phyloP scores from a whole-genome alignment of 2,888 invertebrate species.

The Orchesella flavescens region DNA sequence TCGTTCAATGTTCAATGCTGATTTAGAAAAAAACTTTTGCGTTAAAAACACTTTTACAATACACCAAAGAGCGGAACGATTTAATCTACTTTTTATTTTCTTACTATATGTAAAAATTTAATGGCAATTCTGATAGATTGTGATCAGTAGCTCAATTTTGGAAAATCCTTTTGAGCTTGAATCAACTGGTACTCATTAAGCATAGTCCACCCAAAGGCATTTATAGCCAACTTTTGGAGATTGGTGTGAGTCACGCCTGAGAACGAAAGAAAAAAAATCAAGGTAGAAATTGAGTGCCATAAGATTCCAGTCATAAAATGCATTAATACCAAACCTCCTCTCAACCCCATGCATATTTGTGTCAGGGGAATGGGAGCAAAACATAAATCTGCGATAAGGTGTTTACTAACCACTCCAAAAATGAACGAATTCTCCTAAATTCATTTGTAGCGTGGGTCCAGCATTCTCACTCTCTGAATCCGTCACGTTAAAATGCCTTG shows the following conservation, averaged over 20 bases:
- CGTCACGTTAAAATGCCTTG: slow-evolving; percentile 51
- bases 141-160: slow-evolving; percentile 39
- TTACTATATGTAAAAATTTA: no score
- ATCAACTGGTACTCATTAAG: slow-evolving; percentile 56
- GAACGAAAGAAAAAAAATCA: not conserved
- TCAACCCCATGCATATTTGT: no score
- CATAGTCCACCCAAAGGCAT: slow-evolving; percentile 62
- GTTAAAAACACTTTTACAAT: no score
- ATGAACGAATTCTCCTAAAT: slow-evolving; percentile 63
- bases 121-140: no score
- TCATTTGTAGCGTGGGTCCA: slow-evolving; percentile 38
- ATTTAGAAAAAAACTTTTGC: no score
- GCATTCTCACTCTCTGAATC: slow-evolving; percentile 20
- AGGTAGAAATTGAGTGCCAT: no score
- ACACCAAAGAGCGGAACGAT: no score
- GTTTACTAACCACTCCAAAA: slow-evolving; percentile 58
- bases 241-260: slow-evolving; percentile 48
- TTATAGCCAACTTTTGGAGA: slow-evolving; percentile 37
- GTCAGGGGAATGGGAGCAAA: no score
- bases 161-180: slow-evolving; percentile 60
- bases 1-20: no score
- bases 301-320: no score
- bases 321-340: no score
- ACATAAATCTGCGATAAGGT: not conserved
- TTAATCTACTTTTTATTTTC: no score